These are phyloP conservation scores for Sebastes minor DNA, from an alignment of 2,797 vertebrate genomes.

Conservation along the genomic window DNA sequence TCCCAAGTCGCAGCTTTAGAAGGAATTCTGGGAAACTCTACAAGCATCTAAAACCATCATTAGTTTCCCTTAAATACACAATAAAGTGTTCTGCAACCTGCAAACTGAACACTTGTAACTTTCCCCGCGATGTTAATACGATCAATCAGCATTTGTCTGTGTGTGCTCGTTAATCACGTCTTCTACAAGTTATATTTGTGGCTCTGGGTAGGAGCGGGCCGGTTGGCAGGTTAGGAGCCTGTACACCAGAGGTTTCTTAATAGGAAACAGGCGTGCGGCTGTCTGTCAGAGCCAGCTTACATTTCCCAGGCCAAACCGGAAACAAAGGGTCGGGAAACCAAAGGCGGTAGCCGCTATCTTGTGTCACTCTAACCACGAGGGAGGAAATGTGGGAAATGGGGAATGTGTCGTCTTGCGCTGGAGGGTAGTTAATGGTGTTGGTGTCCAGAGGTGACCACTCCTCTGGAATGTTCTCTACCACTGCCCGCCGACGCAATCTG, in stretches of 20 bases:
- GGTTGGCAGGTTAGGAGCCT: slow-evolving; percentile 44
- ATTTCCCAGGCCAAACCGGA: slow-evolving; percentile 84
- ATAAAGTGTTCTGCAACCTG: background rate
- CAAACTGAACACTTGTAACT: slow-evolving; percentile 8
- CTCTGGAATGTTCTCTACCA: slow-evolving; percentile 66
- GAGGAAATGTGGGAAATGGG: slow-evolving; percentile 76
- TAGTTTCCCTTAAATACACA: slow-evolving; percentile 23
- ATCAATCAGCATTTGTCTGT: slow-evolving; percentile 30
- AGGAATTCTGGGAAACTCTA: slow-evolving; percentile 18
- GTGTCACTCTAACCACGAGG: slow-evolving; percentile 70
- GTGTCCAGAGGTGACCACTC: slow-evolving; percentile 66
- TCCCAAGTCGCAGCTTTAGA: slow-evolving; percentile 19
- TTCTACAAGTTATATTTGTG: slow-evolving; percentile 15
- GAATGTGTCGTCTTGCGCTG: slow-evolving; percentile 68
- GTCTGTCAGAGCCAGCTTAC: slow-evolving; percentile 75
- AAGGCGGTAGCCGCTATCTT: slow-evolving; percentile 75
- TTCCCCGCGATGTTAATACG: background rate
- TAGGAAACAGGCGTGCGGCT: slow-evolving; percentile 72
- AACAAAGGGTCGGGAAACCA: slow-evolving; percentile 71
- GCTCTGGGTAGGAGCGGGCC: slow-evolving; percentile 19
- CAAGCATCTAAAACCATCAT: slow-evolving; percentile 13
- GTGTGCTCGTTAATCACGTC: slow-evolving; percentile 21
- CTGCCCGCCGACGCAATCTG: slow-evolving; percentile 37
- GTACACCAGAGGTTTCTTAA: slow-evolving; percentile 57
- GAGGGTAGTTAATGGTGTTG: slow-evolving; percentile 72